Base-by-base conservation (phyloP, 2,797 vertebrate species). In the Phoeniculus purpureus region DNA sequence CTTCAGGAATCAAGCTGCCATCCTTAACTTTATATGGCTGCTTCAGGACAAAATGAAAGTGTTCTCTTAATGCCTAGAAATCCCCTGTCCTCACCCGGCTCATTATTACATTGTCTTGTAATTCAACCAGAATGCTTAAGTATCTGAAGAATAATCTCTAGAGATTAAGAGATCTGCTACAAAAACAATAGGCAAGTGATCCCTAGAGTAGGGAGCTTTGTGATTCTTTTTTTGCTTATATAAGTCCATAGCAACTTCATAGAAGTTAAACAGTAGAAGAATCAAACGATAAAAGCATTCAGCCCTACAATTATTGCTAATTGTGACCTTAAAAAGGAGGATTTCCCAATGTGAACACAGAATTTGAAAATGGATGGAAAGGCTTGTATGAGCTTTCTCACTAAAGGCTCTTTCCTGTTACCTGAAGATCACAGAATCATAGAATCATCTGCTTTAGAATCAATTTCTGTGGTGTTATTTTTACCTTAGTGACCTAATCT, bases 121-220 rank as follows among this genome's bases (percentile, higher is more conserved):
- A 91, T 81, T 84, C 77, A 86, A 32, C 34, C 60, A 89, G 67
- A 92, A 94, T 58, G 12, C 60, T 92, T 91, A 96, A 95, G 15
- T 90, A 94, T 90, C 61, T 72, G 66, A 83, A 89, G 87, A 91
- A 58, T 91, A 93, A 95, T 91, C 74, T 81, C 87, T 60, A 66
- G 77, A 76, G 85, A 92, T 91, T 89, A 89, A 94, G 64, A 94
- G 87, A 95, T 95, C 70, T 83, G 45, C 60, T 81, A 68, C 45
- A 89, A 94, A 94, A 93, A 76, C 67, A 94, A 92, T 9, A 87
- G 70, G 18, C 32, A 89, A 73, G 56, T 66, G 82, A 73, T 84
- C 73, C 74, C 77, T 89, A n/a, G 80, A 62, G 85, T 15, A 68
- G 65, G 50, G 59, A 29, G 18, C n/a, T 92, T 87, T 93, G 71